Evolutionary conservation across 2,113 vertebrate genomes (phyloP).

Genomic region (Clarias magur): DNA sequence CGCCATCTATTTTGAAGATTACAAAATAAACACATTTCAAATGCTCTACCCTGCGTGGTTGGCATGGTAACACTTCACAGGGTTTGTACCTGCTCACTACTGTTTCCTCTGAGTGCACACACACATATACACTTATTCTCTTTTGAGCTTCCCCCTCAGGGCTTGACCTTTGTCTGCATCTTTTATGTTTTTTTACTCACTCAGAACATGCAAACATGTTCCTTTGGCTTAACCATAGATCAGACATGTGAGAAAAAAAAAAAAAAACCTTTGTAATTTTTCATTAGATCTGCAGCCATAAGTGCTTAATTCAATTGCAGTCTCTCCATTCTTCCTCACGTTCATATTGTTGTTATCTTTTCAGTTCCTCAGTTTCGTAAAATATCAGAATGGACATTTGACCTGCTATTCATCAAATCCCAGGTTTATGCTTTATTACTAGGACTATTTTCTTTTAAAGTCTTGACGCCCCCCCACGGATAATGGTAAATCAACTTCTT

Average conservation of each 20-base stretch:
- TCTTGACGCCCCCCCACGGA: background rate
- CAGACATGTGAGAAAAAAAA: background rate
- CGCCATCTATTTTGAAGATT: slow-evolving; percentile 60
- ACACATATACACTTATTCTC: slow-evolving; percentile 32
- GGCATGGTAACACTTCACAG: slow-evolving; percentile 69
- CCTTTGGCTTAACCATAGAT: background rate
- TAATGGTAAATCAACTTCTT: background rate
- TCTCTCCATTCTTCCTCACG: background rate
- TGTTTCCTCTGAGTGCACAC: slow-evolving; percentile 42
- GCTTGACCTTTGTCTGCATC: slow-evolving; percentile 49
- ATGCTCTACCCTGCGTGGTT: slow-evolving; percentile 61
- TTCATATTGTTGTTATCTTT: slow-evolving; percentile 8
- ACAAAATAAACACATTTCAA: slow-evolving; percentile 61
- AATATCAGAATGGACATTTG: background rate
- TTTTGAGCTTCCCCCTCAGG: slow-evolving; percentile 6
- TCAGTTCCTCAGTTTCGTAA: background rate
- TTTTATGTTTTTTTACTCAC: slow-evolving; percentile 15
- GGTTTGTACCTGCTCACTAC: slow-evolving; percentile 61
- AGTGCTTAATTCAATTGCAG: slow-evolving; percentile 11
- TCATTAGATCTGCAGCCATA: background rate
- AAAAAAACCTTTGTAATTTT: background rate
- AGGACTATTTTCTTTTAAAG: background rate
- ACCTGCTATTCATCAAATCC: background rate
- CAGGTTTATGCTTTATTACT: background rate
- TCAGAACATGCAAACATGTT: slow-evolving; percentile 11